A percentile compares a stretch with the other conserved stretches of the same genome.
Conservation (phyloP, 2,113 vertebrate species). For the Sylvia atricapilla region DNA sequence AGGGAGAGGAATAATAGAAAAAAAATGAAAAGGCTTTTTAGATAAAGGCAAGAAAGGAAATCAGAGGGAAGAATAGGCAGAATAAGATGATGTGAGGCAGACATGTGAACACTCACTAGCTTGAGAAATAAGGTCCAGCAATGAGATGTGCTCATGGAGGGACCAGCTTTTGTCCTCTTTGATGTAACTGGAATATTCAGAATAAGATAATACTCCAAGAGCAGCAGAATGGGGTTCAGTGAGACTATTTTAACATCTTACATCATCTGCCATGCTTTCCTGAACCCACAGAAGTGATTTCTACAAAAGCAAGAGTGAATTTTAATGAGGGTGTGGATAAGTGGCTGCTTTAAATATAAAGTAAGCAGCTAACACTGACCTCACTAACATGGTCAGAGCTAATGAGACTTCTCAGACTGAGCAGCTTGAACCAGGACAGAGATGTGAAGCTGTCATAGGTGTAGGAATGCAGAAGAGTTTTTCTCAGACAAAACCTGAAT, state of each 20-base stretch:
- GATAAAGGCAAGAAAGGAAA: not conserved
- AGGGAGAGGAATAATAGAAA: not conserved
- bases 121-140: not conserved
- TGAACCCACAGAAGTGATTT: not conserved
- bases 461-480: not conserved
- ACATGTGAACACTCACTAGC: not conserved
- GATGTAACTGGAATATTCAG: not conserved
- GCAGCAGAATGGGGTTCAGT: not conserved
- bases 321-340: not conserved
- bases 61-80: constrained; percentile 9
- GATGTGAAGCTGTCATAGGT: not conserved
- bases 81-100: not conserved
- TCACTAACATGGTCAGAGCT: not conserved
- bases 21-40: constrained; percentile 17
- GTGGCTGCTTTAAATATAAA: not conserved
- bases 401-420: not conserved
- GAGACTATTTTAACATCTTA: not conserved
- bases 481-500: not conserved
- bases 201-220: not conserved
- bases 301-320: not conserved
- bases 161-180: constrained; percentile 1
- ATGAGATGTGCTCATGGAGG: not conserved
- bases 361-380: not conserved
- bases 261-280: not conserved
- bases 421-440: not conserved